Evolutionary conservation across 2,888 invertebrate genomes (phyloP).

Genomic region (Ophonus ardosiacus): DNA sequence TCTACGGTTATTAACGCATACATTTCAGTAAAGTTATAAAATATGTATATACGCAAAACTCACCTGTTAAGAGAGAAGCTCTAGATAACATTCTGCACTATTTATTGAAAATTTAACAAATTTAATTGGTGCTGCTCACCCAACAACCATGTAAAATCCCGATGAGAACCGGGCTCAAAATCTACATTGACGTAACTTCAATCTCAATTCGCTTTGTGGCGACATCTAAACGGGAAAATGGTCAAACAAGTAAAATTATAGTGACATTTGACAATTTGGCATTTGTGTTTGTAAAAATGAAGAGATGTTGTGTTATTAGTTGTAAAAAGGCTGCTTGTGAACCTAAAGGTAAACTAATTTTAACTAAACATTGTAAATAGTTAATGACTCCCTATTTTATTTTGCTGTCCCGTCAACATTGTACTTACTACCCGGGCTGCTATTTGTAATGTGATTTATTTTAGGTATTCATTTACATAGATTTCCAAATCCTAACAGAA

Average conservation of each 20-base stretch:
- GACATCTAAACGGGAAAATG: not conserved
- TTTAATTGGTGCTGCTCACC: slow-evolving; percentile 31
- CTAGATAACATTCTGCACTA: slow-evolving; percentile 81
- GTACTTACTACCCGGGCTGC: not conserved
- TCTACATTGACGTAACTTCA: not conserved
- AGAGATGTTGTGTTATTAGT: not conserved
- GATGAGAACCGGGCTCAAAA: not conserved
- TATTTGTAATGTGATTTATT: not conserved
- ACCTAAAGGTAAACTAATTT: too few species aligned
- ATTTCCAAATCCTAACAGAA: not conserved
- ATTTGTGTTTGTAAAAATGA: not conserved
- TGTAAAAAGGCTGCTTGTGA: not conserved
- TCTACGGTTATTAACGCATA: not conserved
- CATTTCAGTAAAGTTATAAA: not conserved
- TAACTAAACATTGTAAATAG: too few species aligned
- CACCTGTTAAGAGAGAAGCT: slow-evolving; percentile 70
- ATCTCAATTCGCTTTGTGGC: not conserved
- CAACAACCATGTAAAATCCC: slow-evolving; percentile 52
- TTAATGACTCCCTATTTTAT: too few species aligned
- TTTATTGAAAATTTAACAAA: slow-evolving; percentile 38
- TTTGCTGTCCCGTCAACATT: not conserved
- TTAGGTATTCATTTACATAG: not conserved
- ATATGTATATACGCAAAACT: not conserved
- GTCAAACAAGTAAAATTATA: not conserved
- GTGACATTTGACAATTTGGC: not conserved